phyloP scores from a whole-genome alignment of 2,888 invertebrate species.

The Phania funesta region DNA sequence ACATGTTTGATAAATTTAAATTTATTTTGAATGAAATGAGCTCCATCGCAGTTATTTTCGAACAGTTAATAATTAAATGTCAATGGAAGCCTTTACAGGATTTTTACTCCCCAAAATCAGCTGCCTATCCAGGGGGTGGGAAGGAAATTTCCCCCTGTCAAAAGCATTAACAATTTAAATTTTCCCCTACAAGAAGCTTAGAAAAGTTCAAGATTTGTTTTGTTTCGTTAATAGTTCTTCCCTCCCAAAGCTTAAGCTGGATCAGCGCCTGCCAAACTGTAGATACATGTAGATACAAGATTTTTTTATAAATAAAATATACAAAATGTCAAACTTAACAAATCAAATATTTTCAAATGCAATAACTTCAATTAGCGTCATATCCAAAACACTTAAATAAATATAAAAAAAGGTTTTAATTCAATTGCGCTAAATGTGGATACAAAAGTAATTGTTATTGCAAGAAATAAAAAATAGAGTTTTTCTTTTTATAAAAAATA shows the following conservation, averaged over 20 bases:
- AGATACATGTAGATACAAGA: background rate
- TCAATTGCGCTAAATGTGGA: conserved; percentile 30
- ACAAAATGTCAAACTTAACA: background rate
- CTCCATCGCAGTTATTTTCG: background rate
- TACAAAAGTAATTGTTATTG: conserved; percentile 23
- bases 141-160: too few species aligned
- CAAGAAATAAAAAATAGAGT: background rate
- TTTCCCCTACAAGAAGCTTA: too few species aligned
- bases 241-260: too few species aligned
- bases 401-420: conserved; percentile 16
- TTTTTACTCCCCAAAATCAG: background rate
- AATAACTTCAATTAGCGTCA: conserved; percentile 39
- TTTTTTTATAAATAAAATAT: background rate
- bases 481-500: background rate
- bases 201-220: too few species aligned
- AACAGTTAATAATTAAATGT: background rate
- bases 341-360: conserved; percentile 25
- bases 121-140: too few species aligned
- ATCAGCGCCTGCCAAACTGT: too few species aligned
- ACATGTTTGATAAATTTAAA: background rate
- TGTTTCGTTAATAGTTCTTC: too few species aligned
- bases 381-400: background rate
- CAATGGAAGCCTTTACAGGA: background rate
- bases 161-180: too few species aligned
- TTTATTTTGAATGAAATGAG: background rate